A percentile compares a stretch with the other conserved stretches of the same genome.
These are phyloP conservation scores for Venturia canescens DNA, from an alignment of 1,140 invertebrate species.

Conservation along the genomic window DNA sequence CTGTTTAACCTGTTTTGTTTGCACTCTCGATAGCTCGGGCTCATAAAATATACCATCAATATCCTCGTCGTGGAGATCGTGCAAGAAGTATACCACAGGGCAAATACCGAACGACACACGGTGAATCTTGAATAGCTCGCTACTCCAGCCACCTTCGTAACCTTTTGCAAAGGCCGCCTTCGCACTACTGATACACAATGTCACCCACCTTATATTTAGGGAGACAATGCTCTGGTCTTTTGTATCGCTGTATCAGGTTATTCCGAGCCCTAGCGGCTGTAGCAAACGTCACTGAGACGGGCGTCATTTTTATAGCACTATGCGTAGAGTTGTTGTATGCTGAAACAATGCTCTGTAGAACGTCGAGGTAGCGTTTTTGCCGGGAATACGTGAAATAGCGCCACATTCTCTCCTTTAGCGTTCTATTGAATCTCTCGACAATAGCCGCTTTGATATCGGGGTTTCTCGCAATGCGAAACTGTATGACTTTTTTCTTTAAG, in stretches of 20 bases:
- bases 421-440: slow-evolving; percentile 56
- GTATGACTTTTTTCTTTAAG: no score
- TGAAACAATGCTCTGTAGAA: slow-evolving; percentile 49
- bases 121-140: slow-evolving; percentile 38
- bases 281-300: slow-evolving; percentile 13
- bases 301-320: slow-evolving; percentile 25
- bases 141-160: slow-evolving; percentile 36
- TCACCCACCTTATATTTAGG: slow-evolving; percentile 45
- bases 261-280: neutral
- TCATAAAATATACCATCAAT: slow-evolving; percentile 48
- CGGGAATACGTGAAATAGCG: slow-evolving; percentile 50
- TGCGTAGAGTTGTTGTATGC: slow-evolving; percentile 52
- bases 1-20: neutral
- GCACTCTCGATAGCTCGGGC: slow-evolving; percentile 15
- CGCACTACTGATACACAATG: no score
- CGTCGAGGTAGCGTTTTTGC: slow-evolving; percentile 50
- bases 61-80: slow-evolving; percentile 37
- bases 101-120: slow-evolving; percentile 1
- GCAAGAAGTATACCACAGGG: slow-evolving; percentile 28
- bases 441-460: slow-evolving; percentile 55
- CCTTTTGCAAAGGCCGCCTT: slow-evolving; percentile 45
- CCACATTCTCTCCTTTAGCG: no score
- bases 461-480: no score
- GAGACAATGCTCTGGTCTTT: neutral
- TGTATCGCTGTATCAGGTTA: slow-evolving; percentile 18